Conservation (phyloP, 2,888 invertebrate genomes). For the Erebia palarica region DNA sequence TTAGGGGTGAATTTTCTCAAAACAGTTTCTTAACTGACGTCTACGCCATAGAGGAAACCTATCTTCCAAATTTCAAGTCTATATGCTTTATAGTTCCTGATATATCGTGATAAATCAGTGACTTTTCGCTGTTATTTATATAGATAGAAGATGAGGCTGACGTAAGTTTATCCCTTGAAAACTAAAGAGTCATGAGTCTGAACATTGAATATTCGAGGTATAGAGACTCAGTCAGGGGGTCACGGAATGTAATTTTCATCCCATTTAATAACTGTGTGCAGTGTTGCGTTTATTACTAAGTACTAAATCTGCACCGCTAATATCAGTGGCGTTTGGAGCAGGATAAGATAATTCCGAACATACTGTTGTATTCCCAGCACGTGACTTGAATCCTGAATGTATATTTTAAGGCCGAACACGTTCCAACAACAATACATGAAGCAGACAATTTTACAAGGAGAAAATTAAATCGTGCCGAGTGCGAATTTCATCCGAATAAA, state of each 20-base stretch:
- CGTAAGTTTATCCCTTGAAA: too few relatives aligned
- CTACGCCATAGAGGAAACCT: too few relatives aligned
- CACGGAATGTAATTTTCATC: background rate
- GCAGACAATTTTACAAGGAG: slow-evolving; percentile 24
- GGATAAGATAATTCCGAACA: slow-evolving; percentile 26
- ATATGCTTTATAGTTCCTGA: too few relatives aligned
- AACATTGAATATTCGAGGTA: background rate
- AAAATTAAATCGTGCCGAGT: slow-evolving; percentile 25
- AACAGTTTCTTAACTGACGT: too few relatives aligned
- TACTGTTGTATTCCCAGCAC: slow-evolving; percentile 26
- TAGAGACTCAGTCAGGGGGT: background rate
- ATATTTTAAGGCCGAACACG: slow-evolving; percentile 23
- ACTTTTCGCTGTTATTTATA: too few relatives aligned
- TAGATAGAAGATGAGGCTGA: too few relatives aligned
- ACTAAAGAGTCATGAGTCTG: too few relatives aligned
- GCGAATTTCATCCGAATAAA: slow-evolving; percentile 22
- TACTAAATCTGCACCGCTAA: slow-evolving; percentile 20
- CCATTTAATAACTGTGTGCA: background rate
- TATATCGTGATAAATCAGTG: too few relatives aligned
- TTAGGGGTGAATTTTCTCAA: too few relatives aligned
- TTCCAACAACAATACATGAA: slow-evolving; percentile 26
- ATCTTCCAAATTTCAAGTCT: too few relatives aligned
- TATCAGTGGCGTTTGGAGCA: slow-evolving; percentile 10
- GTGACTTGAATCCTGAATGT: slow-evolving; percentile 21
- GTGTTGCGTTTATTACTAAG: slow-evolving; percentile 1